Evolutionary conservation across 2,113 vertebrate species (phyloP).

Genomic region (Haemorhous mexicanus): DNA sequence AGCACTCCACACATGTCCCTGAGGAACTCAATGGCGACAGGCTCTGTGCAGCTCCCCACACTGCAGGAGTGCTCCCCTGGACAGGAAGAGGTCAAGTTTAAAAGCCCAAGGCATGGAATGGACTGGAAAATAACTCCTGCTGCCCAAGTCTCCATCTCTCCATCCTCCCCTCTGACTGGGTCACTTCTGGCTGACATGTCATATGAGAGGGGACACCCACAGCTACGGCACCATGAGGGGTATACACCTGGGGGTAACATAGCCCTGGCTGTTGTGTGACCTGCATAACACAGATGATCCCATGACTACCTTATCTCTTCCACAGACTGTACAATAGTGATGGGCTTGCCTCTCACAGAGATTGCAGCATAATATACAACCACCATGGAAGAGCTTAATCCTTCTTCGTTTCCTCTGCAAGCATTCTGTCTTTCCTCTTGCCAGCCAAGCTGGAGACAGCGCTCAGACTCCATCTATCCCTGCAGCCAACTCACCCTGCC

Average conservation of each 20-base stretch:
- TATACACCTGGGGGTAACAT: not conserved
- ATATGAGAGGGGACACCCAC: not conserved
- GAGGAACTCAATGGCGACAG: not conserved
- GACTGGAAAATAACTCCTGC: not conserved
- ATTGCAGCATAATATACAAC: rapidly evolving
- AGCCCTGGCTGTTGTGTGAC: not conserved
- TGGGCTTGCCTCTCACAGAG: not conserved
- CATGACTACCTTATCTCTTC: not conserved
- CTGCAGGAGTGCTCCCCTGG: not conserved
- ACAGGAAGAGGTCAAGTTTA: not conserved
- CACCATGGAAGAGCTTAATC: not conserved
- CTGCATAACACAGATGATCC: not conserved
- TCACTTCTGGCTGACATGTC: not conserved
- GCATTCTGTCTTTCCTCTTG: not conserved
- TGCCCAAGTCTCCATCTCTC: not conserved
- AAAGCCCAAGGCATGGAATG: not conserved
- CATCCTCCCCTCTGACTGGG: not conserved
- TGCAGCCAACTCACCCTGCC: not conserved
- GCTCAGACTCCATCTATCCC: not conserved
- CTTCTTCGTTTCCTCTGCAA: not conserved
- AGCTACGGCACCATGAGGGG: not conserved
- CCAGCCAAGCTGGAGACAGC: not conserved
- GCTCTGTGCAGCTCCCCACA: not conserved
- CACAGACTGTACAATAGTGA: not conserved
- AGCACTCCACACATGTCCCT: not conserved